Percentiles rank a stretch among this genome's conserved stretches.
Evolutionary conservation across 2,888 invertebrate species (phyloP).

Genomic region (Bellardia pandia): DNA sequence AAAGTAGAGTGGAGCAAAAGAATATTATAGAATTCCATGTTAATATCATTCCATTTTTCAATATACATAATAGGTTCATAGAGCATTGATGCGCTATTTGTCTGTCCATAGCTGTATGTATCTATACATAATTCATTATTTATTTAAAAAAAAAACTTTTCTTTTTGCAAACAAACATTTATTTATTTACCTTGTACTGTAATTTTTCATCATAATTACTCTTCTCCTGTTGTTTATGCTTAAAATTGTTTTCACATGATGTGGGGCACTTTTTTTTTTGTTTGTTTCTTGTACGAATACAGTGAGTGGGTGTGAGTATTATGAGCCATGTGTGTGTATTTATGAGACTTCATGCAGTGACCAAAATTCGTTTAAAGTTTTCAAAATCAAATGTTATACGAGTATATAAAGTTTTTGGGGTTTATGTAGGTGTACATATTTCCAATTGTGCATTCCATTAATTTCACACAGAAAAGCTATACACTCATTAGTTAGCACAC

Average conservation of each 20-base stretch:
- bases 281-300: not conserved
- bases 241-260: slow-evolving; percentile 57
- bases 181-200: slow-evolving; percentile 61
- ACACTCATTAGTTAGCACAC: too few relatives aligned
- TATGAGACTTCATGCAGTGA: slow-evolving; percentile 36
- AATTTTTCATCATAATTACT: slow-evolving; percentile 63
- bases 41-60: too few relatives aligned
- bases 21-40: too few relatives aligned
- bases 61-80: too few relatives aligned
- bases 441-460: too few relatives aligned
- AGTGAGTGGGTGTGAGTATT: slow-evolving; percentile 56
- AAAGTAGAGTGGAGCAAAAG: too few relatives aligned
- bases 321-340: slow-evolving; percentile 24
- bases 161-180: slow-evolving; percentile 23
- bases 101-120: not conserved
- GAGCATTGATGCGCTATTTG: too few relatives aligned
- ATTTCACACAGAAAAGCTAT: too few relatives aligned
- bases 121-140: slow-evolving; percentile 16
- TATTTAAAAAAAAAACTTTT: slow-evolving; percentile 6
- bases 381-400: not conserved
- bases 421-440: too few relatives aligned
- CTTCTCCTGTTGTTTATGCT: slow-evolving; percentile 47
- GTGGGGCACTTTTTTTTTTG: slow-evolving; percentile 56
- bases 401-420: too few relatives aligned
- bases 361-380: slow-evolving; percentile 8